Percentiles rank a stretch among this genome's conserved stretches.
Conservation (phyloP, 2,113 vertebrate species). For the Accipiter virgatus region DNA sequence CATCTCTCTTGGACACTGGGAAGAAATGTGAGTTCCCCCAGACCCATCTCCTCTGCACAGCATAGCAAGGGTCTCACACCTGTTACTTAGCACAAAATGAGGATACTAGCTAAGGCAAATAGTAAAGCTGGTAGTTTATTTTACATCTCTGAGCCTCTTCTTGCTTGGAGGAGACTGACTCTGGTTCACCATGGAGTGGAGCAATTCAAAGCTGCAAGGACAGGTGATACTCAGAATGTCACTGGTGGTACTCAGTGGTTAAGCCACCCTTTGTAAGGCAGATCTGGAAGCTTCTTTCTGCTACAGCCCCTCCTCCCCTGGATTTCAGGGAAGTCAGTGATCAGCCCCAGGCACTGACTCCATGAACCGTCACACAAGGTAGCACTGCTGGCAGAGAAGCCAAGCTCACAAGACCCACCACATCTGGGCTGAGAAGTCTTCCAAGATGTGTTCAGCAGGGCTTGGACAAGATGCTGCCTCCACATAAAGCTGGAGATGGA, state of each 20-base stretch:
- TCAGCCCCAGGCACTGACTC: background rate
- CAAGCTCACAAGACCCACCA: background rate
- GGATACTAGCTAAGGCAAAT: background rate
- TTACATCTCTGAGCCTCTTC: background rate
- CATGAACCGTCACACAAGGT: accelerated
- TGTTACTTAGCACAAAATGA: background rate
- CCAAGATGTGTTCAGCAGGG: background rate
- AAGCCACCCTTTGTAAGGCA: background rate
- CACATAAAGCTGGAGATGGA: background rate
- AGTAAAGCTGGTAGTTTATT: background rate
- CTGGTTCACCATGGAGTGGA: background rate
- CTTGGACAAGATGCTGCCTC: background rate
- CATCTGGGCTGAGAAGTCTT: background rate
- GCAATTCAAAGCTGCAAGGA: background rate
- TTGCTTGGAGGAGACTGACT: background rate
- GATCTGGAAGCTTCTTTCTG: background rate
- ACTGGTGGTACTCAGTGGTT: background rate
- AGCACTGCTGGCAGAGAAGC: background rate
- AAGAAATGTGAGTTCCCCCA: background rate
- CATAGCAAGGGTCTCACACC: background rate
- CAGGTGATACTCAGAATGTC: background rate
- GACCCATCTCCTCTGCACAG: background rate
- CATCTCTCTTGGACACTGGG: background rate
- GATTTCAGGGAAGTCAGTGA: background rate
- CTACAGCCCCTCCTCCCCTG: background rate